phyloP scores from a whole-genome alignment of 2,888 invertebrate genomes.

The Capitulum mitella region DNA sequence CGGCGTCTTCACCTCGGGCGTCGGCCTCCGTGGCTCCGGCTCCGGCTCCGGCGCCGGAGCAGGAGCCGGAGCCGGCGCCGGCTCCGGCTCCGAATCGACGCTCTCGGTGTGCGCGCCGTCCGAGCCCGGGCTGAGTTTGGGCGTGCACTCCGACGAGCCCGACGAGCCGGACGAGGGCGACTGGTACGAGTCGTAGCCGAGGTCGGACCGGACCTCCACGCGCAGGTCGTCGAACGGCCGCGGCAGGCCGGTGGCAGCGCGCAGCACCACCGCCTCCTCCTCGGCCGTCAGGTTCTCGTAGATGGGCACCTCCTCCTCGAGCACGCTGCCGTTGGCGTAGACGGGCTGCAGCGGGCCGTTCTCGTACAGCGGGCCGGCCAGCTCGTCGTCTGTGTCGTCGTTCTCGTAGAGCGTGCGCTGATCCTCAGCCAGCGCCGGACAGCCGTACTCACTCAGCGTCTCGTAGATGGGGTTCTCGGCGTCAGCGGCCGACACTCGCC shows the following conservation, averaged over 20 bases:
- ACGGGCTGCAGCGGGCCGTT: conserved; percentile 1
- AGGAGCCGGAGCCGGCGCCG: not conserved
- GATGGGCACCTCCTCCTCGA: not conserved
- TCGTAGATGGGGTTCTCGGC: conserved; percentile 15
- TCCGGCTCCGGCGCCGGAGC: not conserved
- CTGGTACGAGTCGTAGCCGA: conserved; percentile 16
- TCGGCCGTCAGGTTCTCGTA: not conserved
- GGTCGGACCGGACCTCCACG: not conserved
- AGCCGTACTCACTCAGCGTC: not conserved
- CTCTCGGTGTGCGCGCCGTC: not conserved
- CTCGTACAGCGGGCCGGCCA: not conserved
- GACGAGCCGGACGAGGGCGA: not conserved
- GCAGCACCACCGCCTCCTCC: not conserved
- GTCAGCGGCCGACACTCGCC: not conserved
- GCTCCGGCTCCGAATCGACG: not conserved
- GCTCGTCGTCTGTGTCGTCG: not conserved
- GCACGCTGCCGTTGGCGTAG: not conserved
- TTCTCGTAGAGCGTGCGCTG: conserved; percentile 10
- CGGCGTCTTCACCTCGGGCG: not conserved
- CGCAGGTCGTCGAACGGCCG: not conserved
- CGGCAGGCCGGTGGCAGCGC: not conserved
- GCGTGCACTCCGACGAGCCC: not conserved
- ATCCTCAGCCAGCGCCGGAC: not conserved
- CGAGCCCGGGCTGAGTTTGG: not conserved
- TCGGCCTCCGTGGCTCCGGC: not conserved